Conservation (phyloP, 2,888 invertebrate species). For the Torymus tubicola region DNA sequence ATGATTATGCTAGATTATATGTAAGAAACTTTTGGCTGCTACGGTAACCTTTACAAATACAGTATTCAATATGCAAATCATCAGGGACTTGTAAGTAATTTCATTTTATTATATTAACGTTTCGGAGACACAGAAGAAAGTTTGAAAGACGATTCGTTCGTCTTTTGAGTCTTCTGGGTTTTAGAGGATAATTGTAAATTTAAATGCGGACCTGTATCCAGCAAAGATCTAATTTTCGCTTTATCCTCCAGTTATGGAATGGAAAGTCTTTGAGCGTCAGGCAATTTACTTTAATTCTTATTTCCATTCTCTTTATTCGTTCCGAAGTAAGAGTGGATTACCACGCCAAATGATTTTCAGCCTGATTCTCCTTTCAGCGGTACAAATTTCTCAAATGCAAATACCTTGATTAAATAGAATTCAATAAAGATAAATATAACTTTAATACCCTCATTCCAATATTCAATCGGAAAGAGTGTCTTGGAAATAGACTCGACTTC, state of each 20-base stretch:
- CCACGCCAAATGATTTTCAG: conserved; percentile 31
- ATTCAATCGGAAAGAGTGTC: too few species aligned
- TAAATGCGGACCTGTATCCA: conserved; percentile 24
- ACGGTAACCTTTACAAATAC: too few species aligned
- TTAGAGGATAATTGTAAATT: conserved; percentile 47
- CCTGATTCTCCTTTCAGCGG: neutral
- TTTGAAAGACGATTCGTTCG: conserved; percentile 33
- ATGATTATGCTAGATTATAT: too few species aligned
- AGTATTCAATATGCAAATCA: too few species aligned
- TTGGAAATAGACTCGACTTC: too few species aligned
- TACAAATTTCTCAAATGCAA: neutral
- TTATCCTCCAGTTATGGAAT: conserved; percentile 45
- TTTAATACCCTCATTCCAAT: neutral
- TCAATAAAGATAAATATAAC: neutral
- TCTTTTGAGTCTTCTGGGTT: conserved; percentile 19
- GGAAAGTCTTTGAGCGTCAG: conserved; percentile 32
- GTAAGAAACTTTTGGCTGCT: too few species aligned
- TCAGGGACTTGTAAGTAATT: conserved; percentile 1
- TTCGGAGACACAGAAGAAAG: neutral
- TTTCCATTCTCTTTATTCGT: conserved; percentile 42
- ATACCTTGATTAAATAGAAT: conserved; percentile 11
- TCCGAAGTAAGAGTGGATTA: conserved; percentile 22
- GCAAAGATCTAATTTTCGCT: conserved; percentile 46
- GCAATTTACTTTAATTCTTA: conserved; percentile 42
- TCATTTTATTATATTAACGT: conserved; percentile 9